phyloP scores from a whole-genome alignment of 2,888 invertebrate genomes.

The Synergus gifuensis region DNA sequence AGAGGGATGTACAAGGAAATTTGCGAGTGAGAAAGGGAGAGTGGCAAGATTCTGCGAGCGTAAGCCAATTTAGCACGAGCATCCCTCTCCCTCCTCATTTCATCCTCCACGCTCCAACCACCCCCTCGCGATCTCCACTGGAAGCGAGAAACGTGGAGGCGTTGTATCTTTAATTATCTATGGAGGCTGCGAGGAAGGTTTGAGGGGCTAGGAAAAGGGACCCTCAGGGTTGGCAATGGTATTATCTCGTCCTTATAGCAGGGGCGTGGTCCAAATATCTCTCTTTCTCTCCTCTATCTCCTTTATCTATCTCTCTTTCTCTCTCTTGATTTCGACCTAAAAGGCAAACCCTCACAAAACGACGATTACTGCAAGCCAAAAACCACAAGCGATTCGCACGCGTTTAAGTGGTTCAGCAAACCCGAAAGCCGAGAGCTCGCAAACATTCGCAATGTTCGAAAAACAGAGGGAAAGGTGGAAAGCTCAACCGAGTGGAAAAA shows the following conservation, averaged over 20 bases:
- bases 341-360: slow-evolving; percentile 37
- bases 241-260: slow-evolving; percentile 70
- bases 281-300: slow-evolving; percentile 47
- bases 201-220: slow-evolving; percentile 52
- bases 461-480: slow-evolving; percentile 13
- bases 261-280: slow-evolving; percentile 71
- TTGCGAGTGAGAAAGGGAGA: slow-evolving; percentile 42
- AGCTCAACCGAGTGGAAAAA: slow-evolving; percentile 58
- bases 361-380: slow-evolving; percentile 8
- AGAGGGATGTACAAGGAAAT: slow-evolving; percentile 27
- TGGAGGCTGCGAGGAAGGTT: slow-evolving; percentile 47
- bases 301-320: not conserved
- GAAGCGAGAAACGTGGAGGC: slow-evolving; percentile 58
- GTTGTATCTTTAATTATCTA: slow-evolving; percentile 75
- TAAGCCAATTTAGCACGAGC: slow-evolving; percentile 69
- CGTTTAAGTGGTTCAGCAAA: slow-evolving; percentile 9
- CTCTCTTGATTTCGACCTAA: slow-evolving; percentile 34
- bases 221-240: slow-evolving; percentile 59
- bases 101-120: not conserved
- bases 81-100: slow-evolving; percentile 43
- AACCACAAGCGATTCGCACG: slow-evolving; percentile 9
- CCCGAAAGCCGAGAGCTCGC: slow-evolving; percentile 15
- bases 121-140: slow-evolving; percentile 45
- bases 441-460: slow-evolving; percentile 21
- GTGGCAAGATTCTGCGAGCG: slow-evolving; percentile 66